phyloP scores from a whole-genome alignment of 2,797 vertebrate genomes.

The Microctenopoma lineatum region DNA sequence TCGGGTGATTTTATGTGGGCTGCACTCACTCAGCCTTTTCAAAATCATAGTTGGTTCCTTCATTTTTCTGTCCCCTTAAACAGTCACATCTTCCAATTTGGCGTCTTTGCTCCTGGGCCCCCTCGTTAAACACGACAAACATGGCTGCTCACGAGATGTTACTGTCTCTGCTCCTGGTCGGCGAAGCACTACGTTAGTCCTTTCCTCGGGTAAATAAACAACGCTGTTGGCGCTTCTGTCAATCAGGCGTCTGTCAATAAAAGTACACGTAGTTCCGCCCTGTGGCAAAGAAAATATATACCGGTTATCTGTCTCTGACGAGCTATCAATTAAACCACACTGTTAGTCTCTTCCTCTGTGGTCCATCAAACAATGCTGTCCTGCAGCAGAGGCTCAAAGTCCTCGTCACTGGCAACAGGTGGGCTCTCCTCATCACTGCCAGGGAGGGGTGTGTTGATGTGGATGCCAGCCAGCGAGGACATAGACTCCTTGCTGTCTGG shows the following conservation, averaged over 20 bases:
- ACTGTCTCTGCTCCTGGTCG: background rate
- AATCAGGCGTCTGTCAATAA: slow-evolving; percentile 35
- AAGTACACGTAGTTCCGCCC: slow-evolving; percentile 35
- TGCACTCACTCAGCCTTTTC: background rate
- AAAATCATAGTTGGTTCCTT: slow-evolving; percentile 7
- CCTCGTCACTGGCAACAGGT: slow-evolving; percentile 85
- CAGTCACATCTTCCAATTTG: slow-evolving; percentile 10
- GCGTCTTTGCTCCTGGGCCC: background rate
- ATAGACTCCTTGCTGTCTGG: slow-evolving; percentile 82
- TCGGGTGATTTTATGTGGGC: slow-evolving; percentile 3
- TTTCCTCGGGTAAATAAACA: slow-evolving; percentile 9
- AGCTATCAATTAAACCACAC: slow-evolving; percentile 16
- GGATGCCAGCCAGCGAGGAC: slow-evolving; percentile 79
- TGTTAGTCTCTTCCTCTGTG: background rate
- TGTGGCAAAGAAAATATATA: slow-evolving; percentile 27
- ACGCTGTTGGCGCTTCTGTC: slow-evolving; percentile 11
- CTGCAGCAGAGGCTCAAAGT: slow-evolving; percentile 92
- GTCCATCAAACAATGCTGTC: slow-evolving; percentile 89
- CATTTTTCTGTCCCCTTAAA: background rate
- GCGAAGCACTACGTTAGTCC: slow-evolving; percentile 6
- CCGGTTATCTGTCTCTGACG: slow-evolving; percentile 17
- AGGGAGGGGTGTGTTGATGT: slow-evolving; percentile 83
- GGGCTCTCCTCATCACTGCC: slow-evolving; percentile 90
- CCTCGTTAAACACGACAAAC: slow-evolving; percentile 6
- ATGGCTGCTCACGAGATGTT: slow-evolving; percentile 16